Evolutionary conservation across 2,888 invertebrate genomes (phyloP).

Genomic region (Blera fallax): DNA sequence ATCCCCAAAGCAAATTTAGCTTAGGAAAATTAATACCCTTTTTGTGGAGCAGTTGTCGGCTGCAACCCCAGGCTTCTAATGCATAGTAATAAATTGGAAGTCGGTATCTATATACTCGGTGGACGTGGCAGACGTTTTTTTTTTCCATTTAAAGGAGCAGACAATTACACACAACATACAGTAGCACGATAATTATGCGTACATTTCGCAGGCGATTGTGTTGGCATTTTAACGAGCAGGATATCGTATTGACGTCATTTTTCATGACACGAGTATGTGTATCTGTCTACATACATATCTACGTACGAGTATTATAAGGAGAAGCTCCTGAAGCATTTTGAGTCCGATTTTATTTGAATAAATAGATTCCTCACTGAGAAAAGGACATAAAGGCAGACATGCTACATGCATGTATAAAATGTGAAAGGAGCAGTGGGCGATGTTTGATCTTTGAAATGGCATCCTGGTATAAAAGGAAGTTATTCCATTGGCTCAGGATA

Average conservation of each 20-base stretch:
- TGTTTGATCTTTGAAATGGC: conserved; percentile 34
- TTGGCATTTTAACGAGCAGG: conserved; percentile 41
- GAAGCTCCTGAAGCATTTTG: not conserved
- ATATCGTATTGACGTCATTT: conserved; percentile 22
- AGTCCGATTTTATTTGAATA: conserved; percentile 28
- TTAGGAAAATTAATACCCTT: conserved; percentile 75
- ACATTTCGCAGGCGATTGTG: conserved; percentile 1
- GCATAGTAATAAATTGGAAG: conserved; percentile 40
- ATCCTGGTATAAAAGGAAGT: conserved; percentile 31
- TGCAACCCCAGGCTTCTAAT: conserved; percentile 34
- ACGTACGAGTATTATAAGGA: not conserved
- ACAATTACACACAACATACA: conserved; percentile 25
- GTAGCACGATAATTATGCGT: not conserved
- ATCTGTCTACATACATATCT: not conserved
- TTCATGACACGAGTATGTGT: not conserved
- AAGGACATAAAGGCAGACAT: not conserved
- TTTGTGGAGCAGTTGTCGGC: conserved; percentile 65
- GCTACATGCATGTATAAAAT: not conserved
- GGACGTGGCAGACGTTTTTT: not conserved
- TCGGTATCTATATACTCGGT: not conserved
- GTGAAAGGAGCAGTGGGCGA: not conserved
- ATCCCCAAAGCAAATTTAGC: conserved; percentile 75
- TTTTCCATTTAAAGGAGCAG: conserved; percentile 1
- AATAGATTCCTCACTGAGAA: not conserved
- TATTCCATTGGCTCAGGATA: conserved; percentile 36